These are phyloP conservation scores for Sarcophilus harrisii DNA, from an alignment of 2,797 vertebrate species.

Conservation along the genomic window DNA sequence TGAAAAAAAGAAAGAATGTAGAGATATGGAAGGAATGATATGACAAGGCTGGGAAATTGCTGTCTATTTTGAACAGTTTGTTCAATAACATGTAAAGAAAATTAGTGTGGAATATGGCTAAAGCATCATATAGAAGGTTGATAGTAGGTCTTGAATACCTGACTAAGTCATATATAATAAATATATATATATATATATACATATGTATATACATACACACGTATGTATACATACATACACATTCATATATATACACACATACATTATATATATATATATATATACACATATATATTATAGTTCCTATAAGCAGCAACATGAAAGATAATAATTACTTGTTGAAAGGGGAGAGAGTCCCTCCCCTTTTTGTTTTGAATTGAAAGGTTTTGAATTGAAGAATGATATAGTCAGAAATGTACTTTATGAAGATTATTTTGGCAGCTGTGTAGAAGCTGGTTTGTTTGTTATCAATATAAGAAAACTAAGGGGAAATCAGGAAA, in stretches of 20 bases:
- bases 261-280: no score
- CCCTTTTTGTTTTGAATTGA: no score
- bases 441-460: neutral
- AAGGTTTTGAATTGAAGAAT: neutral
- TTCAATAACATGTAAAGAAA: neutral
- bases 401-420: neutral
- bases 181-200: no score
- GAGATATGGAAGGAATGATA: neutral
- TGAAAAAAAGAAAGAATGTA: neutral
- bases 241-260: no score
- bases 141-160: neutral
- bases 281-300: neutral
- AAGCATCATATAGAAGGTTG: neutral
- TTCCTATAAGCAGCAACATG: neutral
- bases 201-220: no score
- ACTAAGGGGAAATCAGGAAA: neutral
- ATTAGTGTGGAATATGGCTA: neutral
- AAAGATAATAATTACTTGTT: neutral
- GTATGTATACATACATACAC: no score
- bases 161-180: neutral
- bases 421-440: neutral
- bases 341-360: neutral
- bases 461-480: neutral
- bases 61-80: neutral
- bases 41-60: neutral